These are phyloP conservation scores for Arge pagana DNA, from an alignment of 2,888 invertebrate species.

Conservation along the genomic window DNA sequence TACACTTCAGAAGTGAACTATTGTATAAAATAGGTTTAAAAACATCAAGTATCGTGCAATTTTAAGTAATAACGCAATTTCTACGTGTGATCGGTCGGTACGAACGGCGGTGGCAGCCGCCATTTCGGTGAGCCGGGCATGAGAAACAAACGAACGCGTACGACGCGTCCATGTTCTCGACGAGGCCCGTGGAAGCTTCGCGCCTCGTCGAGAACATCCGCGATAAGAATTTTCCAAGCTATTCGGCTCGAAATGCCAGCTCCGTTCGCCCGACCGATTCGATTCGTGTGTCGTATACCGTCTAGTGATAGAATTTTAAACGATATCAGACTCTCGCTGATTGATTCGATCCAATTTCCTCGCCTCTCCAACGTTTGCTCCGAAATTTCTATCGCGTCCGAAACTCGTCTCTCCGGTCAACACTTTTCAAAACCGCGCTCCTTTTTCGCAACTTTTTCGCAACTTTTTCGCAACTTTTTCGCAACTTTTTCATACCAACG, in stretches of 20 bases:
- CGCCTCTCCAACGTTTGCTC: too few relatives aligned
- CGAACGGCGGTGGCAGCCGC: not conserved
- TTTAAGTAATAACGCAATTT: conserved; percentile 36
- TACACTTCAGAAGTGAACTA: conserved; percentile 26
- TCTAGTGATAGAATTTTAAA: conserved; percentile 43
- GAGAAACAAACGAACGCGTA: too few relatives aligned
- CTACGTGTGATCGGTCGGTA: not conserved
- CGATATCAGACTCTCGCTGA: conserved; percentile 29
- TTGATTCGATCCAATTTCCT: too few relatives aligned
- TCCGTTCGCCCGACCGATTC: conserved; percentile 23
- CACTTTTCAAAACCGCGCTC: too few relatives aligned
- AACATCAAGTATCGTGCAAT: conserved; percentile 50
- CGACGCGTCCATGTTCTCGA: not conserved
- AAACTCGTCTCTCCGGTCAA: too few relatives aligned
- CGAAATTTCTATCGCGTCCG: too few relatives aligned
- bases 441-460: too few relatives aligned
- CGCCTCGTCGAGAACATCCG: not conserved
- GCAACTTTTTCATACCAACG: too few relatives aligned
- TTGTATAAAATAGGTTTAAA: conserved; percentile 31
- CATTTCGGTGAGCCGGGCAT: too few relatives aligned
- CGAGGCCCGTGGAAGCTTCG: not conserved
- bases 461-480: too few relatives aligned
- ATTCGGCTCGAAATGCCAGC: too few relatives aligned
- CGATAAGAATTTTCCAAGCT: too few relatives aligned
- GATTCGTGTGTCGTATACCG: conserved; percentile 50